Evolutionary conservation across 2,113 vertebrate genomes (phyloP).

Genomic region (Megaleporinus macrocephalus): DNA sequence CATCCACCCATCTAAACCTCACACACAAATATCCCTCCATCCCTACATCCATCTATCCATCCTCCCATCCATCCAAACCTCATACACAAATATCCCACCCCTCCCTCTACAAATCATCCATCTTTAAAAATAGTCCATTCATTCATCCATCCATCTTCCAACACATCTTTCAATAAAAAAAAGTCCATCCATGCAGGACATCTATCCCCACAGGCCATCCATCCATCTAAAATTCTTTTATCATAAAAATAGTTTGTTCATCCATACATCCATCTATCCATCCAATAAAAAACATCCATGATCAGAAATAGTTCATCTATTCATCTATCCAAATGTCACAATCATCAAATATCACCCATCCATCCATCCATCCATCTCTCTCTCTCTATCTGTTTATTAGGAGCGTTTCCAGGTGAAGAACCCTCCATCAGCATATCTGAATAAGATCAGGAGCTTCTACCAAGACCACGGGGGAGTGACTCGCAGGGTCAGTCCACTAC

Average conservation of each 20-base stretch:
- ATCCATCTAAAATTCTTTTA: neutral
- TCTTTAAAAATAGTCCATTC: no score
- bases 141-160: neutral
- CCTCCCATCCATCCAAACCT: no score
- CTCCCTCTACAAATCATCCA: no score
- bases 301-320: neutral
- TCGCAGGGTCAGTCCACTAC: conserved; percentile 81
- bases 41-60: neutral
- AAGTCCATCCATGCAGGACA: neutral
- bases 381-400: conserved; percentile 64
- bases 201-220: no score
- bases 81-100: no score
- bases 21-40: conserved; percentile 16
- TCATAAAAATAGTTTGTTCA: neutral
- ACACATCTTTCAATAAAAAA: no score
- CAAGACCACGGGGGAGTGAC: conserved; percentile 89
- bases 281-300: neutral
- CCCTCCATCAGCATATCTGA: conserved; percentile 88
- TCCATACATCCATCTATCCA: neutral
- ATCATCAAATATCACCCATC: no score
- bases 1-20: no score
- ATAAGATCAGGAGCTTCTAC: conserved; percentile 91
- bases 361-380: conserved; percentile 25
- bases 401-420: conserved; percentile 97
- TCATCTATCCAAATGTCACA: neutral